Percentiles rank a stretch among this genome's conserved stretches.
These are phyloP conservation scores for Mesorhabditis belari DNA, from an alignment of 2,888 invertebrate species.

Conservation along the genomic window DNA sequence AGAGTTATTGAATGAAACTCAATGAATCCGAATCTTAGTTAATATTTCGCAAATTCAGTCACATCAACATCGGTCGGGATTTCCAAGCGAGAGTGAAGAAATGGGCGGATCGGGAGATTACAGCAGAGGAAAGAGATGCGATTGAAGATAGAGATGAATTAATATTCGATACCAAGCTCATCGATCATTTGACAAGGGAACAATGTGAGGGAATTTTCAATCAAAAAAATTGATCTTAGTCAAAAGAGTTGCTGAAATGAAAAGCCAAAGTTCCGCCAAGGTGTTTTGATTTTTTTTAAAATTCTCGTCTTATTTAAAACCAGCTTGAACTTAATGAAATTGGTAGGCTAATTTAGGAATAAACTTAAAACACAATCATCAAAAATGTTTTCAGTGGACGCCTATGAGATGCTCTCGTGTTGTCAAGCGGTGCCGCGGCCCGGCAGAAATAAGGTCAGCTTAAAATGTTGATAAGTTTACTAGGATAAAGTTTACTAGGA, in stretches of 20 bases:
- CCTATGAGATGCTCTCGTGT: conserved; percentile 47
- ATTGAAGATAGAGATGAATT: conserved; percentile 45
- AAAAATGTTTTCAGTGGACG: conserved; percentile 48
- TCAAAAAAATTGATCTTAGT: not conserved
- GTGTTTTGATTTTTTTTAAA: too few species aligned
- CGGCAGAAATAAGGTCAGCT: conserved; percentile 38
- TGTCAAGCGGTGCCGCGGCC: conserved; percentile 42
- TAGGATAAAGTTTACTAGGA: not conserved
- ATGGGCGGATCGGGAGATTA: conserved; percentile 45
- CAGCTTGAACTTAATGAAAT: too few species aligned
- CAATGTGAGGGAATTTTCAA: conserved; percentile 15
- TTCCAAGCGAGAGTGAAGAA: conserved; percentile 49
- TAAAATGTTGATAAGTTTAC: not conserved
- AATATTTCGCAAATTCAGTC: conserved; percentile 30
- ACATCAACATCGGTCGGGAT: conserved; percentile 24
- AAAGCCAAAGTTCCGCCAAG: too few species aligned
- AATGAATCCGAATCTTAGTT: too few species aligned
- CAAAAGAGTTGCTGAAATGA: too few species aligned
- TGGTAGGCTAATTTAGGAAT: too few species aligned
- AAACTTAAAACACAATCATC: too few species aligned
- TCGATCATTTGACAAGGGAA: conserved; percentile 35
- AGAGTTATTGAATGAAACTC: too few species aligned
- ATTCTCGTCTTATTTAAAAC: too few species aligned
- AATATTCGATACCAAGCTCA: conserved; percentile 35
- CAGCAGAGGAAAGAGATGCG: conserved; percentile 28